phyloP scores from a whole-genome alignment of 2,113 vertebrate genomes.

The Charina bottae region DNA sequence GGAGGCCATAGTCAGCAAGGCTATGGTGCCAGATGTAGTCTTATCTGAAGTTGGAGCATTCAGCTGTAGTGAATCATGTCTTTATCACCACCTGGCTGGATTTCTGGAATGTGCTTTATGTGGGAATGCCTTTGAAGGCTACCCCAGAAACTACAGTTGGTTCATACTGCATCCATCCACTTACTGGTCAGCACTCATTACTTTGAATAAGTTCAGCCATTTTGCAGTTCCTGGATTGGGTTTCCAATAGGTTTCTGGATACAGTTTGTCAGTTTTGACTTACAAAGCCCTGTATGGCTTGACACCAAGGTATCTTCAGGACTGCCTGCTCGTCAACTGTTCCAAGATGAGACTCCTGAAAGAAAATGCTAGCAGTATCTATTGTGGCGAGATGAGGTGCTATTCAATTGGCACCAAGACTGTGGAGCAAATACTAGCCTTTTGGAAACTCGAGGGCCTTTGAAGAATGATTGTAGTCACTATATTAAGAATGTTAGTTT shows the following conservation, averaged over 20 bases:
- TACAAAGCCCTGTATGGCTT: background rate
- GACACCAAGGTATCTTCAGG: background rate
- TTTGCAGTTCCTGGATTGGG: background rate
- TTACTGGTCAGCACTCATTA: background rate
- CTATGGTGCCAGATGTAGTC: background rate
- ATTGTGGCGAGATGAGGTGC: background rate
- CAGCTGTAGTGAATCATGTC: background rate
- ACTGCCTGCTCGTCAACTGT: background rate
- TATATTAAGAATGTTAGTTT: background rate
- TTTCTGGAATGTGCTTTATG: background rate
- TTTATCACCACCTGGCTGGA: background rate
- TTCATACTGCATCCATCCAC: background rate
- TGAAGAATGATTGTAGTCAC: background rate
- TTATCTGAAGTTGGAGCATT: background rate
- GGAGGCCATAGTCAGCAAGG: background rate
- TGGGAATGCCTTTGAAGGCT: background rate
- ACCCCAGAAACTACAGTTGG: background rate
- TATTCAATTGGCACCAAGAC: background rate
- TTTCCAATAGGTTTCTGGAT: background rate
- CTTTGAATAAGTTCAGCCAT: background rate
- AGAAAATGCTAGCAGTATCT: background rate
- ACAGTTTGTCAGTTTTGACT: background rate
- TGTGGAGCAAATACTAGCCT: background rate
- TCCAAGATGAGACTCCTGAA: background rate
- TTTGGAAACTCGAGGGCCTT: background rate